Conservation (phyloP, 2,113 vertebrate species). For the Mohoua ochrocephala region DNA sequence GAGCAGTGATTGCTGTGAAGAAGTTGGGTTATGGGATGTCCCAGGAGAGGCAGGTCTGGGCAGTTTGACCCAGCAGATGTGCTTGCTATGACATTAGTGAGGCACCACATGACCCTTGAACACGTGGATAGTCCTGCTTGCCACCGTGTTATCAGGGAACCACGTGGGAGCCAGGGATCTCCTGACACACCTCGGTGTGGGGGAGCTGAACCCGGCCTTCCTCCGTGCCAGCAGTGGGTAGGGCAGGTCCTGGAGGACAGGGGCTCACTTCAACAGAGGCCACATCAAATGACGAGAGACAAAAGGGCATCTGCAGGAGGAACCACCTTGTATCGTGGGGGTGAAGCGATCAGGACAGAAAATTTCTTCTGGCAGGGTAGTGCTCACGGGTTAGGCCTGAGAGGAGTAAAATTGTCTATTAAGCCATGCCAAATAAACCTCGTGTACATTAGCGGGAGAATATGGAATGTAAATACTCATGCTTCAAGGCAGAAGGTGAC, state of each 20-base stretch:
- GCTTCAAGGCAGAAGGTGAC: slow-evolving; percentile 31
- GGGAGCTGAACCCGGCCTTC: background rate
- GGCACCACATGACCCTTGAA: background rate
- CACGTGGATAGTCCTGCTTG: fast-evolving
- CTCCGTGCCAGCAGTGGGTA: background rate
- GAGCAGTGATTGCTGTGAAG: background rate
- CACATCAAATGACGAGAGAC: background rate
- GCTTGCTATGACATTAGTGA: background rate
- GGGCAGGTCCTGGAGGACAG: background rate
- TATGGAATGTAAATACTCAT: slow-evolving; percentile 52
- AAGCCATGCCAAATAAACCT: slow-evolving; percentile 16
- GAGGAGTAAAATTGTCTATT: background rate
- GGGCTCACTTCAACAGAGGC: background rate
- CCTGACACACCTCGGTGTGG: background rate
- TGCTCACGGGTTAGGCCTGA: background rate
- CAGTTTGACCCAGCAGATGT: background rate
- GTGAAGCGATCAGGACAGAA: background rate
- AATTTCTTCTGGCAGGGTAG: background rate
- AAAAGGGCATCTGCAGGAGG: background rate
- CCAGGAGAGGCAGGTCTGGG: background rate
- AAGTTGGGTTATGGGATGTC: background rate
- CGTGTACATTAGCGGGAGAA: background rate
- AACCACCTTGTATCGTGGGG: fast-evolving
- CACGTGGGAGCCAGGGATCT: background rate
- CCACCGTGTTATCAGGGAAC: background rate